Base-by-base conservation (phyloP, 2,888 invertebrate species). In the Ennomos fuscantarius region DNA sequence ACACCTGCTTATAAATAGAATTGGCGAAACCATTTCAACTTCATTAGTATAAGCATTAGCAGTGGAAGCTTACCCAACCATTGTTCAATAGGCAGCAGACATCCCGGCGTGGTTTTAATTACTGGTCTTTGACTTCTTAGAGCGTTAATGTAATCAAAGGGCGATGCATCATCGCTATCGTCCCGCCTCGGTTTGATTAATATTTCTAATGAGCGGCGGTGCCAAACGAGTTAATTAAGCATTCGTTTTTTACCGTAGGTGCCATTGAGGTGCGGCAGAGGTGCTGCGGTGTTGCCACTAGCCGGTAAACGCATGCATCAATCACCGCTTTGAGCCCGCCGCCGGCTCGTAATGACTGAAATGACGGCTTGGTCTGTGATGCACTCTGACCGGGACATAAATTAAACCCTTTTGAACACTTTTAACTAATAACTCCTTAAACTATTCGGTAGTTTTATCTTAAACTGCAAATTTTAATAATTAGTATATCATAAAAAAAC, bases 201-300 rank as follows among this genome's bases (percentile, higher is more conserved):
- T 91, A 90, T 83, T 89, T 88, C 86, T 90, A 91, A 90, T 91
- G 91, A 91, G 90, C 87, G 88, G 84, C 87, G 89, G 86, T 89
- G 89, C 90, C 92, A 91, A 92, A 91, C 90, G 92, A 91, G 91
- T 92, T 91, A 92, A 91, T 91, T 90, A 91, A 89, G 85, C 82
- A 81, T 84, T 81, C 80, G 82, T 90, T 92, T 92, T 91, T 89
- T 87, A 84, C 81, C 67, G 72, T 64, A 71, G 76, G 81, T 89
- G 90, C 87, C 87, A 87, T 24, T 3, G 2, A 6, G 24, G 24
- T 24, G 6, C 89, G 55, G 55, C 89, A 52, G 55, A 48, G 58
- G 56, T 87, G 89, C 89, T 89, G 87, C 89, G 34, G 45, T 43
- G 62, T 55, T 55, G 60, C 60, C 60, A 54, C 82, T 79, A 87